These are phyloP conservation scores for Vombatus ursinus DNA, from an alignment of 2,113 vertebrate species.

Conservation along the genomic window DNA sequence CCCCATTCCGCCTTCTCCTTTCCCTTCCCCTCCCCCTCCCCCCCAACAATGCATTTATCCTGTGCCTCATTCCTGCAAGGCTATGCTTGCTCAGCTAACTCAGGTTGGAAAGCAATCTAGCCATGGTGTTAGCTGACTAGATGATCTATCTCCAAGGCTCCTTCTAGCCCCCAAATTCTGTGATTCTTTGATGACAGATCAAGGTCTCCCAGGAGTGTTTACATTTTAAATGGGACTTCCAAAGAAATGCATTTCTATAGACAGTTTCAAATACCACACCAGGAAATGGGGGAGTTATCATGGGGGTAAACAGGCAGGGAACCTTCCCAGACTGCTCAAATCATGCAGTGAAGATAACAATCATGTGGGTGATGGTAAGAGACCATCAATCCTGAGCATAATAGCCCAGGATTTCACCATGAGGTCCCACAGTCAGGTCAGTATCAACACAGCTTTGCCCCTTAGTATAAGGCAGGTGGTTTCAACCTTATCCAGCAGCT, in stretches of 20 bases:
- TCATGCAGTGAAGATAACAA: background rate
- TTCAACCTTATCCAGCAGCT: background rate
- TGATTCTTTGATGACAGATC: conserved; percentile 1
- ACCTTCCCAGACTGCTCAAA: background rate
- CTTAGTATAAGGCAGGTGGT: background rate
- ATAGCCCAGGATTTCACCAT: background rate
- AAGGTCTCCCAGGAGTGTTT: background rate
- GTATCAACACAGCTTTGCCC: background rate
- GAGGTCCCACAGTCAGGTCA: background rate
- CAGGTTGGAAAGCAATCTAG: background rate
- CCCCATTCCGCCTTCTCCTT: too few species aligned
- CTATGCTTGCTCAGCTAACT: background rate
- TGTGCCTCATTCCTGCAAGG: background rate
- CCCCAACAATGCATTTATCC: background rate
- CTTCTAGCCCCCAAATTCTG: background rate
- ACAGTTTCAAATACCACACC: background rate
- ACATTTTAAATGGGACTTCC: background rate
- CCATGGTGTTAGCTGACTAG: background rate
- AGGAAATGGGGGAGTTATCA: background rate
- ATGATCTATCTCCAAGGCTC: background rate
- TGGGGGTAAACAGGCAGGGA: background rate
- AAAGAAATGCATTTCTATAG: background rate
- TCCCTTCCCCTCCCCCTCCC: background rate
- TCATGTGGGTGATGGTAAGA: background rate
- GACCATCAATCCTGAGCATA: background rate